These are phyloP conservation scores for Hephaestus fuliginosus DNA, from an alignment of 2,797 vertebrate species.

Conservation along the genomic window DNA sequence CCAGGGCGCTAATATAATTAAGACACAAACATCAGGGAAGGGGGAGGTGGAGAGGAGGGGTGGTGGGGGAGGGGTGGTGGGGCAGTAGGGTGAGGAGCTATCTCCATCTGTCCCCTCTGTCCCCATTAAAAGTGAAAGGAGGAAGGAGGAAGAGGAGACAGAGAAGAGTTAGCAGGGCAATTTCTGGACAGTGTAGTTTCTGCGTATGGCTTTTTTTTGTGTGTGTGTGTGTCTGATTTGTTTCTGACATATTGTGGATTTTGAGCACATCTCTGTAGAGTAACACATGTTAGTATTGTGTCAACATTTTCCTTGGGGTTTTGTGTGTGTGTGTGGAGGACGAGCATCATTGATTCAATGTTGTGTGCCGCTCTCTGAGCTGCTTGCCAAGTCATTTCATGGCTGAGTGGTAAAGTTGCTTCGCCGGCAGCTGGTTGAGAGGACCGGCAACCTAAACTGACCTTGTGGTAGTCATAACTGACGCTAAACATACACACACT, in stretches of 20 bases:
- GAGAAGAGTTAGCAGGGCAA: constrained; percentile 29
- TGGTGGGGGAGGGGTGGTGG: constrained; percentile 25
- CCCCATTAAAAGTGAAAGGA: constrained; percentile 81
- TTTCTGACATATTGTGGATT: constrained; percentile 55
- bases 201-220: background rate
- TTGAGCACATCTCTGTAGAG: constrained; percentile 43
- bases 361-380: constrained; percentile 74
- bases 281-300: constrained; percentile 74
- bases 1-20: constrained; percentile 98
- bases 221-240: constrained; percentile 29
- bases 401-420: constrained; percentile 84
- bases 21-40: constrained; percentile 95
- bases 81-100: constrained; percentile 81
- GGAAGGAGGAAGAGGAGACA: constrained; percentile 48
- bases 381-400: constrained; percentile 87
- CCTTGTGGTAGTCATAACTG: constrained; percentile 83
- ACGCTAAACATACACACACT: constrained; percentile 76
- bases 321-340: constrained; percentile 64
- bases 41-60: constrained; percentile 61
- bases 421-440: constrained; percentile 83
- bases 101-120: constrained; percentile 94
- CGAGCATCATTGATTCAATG: constrained; percentile 82
- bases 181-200: constrained; percentile 27
- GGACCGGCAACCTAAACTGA: constrained; percentile 85
- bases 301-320: constrained; percentile 83